Evolutionary conservation across 64 coral and sea anemone genomes (phyloP).

Genomic region (Montipora foliosa): DNA sequence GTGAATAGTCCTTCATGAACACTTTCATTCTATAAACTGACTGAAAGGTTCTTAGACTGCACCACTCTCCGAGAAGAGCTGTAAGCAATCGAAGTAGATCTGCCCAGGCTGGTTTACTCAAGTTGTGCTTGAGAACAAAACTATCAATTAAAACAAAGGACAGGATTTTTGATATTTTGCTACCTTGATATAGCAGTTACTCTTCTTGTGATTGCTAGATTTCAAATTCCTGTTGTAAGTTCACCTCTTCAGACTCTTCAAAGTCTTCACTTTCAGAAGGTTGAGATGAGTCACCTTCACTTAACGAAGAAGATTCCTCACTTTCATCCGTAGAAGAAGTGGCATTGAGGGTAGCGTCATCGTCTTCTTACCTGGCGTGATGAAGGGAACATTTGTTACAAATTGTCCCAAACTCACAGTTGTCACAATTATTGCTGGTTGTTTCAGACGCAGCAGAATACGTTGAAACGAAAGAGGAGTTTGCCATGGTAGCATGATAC

Average conservation of each 20-base stretch:
- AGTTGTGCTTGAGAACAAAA: neutral
- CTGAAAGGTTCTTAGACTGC: constrained; percentile 14
- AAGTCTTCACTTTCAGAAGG: constrained; percentile 5
- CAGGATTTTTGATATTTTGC: constrained; percentile 39
- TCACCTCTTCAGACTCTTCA: neutral
- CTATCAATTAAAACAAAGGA: constrained; percentile 28
- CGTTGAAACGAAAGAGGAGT: too few species aligned
- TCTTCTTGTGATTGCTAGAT: neutral
- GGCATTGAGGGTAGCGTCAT: constrained; percentile 15
- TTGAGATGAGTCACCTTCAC: neutral
- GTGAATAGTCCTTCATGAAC: constrained; percentile 2
- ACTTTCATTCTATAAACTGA: constrained; percentile 73
- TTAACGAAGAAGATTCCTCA: constrained; percentile 4
- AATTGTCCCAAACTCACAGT: neutral
- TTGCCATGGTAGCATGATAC: too few species aligned
- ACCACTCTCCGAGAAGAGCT: constrained; percentile 12
- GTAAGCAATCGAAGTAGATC: neutral
- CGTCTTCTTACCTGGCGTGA: neutral
- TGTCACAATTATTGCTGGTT: constrained; percentile 1
- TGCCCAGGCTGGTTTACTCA: constrained; percentile 47
- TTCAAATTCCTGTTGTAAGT: too few species aligned
- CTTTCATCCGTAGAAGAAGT: constrained; percentile 1
- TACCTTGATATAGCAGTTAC: constrained; percentile 37
- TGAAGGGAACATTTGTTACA: neutral
- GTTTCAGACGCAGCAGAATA: neutral